Evolutionary conservation across 2,797 vertebrate genomes (phyloP).

Genomic region (Leuciscus waleckii): DNA sequence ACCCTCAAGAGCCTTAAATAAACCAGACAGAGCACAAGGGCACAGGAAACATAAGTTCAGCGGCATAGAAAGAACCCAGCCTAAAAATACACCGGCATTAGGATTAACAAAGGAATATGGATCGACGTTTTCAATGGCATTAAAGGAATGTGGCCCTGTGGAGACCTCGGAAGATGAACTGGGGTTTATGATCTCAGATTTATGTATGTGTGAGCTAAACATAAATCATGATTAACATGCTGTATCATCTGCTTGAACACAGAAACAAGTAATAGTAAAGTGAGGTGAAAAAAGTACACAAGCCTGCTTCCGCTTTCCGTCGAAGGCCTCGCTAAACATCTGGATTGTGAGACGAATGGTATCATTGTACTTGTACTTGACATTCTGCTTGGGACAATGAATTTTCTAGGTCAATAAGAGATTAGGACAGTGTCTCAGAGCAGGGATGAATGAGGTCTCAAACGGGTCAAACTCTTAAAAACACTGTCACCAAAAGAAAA

Average conservation of each 20-base stretch:
- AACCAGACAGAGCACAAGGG: slow-evolving; percentile 49
- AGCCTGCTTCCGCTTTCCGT: neutral
- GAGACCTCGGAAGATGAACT: slow-evolving; percentile 15
- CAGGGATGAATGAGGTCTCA: slow-evolving; percentile 36
- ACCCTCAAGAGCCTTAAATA: slow-evolving; percentile 41
- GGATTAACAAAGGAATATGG: slow-evolving; percentile 30
- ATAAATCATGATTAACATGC: neutral
- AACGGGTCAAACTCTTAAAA: slow-evolving; percentile 33
- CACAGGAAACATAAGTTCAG: slow-evolving; percentile 42
- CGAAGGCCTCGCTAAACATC: neutral
- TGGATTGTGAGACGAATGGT: neutral
- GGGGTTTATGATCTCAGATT: neutral
- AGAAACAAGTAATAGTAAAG: slow-evolving; percentile 1
- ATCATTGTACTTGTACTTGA: neutral
- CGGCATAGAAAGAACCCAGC: slow-evolving; percentile 29
- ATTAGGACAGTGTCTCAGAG: slow-evolving; percentile 33
- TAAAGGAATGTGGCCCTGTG: slow-evolving; percentile 44
- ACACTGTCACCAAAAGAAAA: neutral
- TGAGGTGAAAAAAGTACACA: neutral
- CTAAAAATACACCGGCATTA: slow-evolving; percentile 56
- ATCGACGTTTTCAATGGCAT: slow-evolving; percentile 44
- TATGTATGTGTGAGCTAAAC: neutral
- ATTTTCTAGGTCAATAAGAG: slow-evolving; percentile 46
- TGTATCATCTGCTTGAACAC: neutral
- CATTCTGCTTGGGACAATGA: slow-evolving; percentile 12